Base-by-base conservation (phyloP, 2,888 invertebrate genomes). In the Nasonovia ribisnigri region DNA sequence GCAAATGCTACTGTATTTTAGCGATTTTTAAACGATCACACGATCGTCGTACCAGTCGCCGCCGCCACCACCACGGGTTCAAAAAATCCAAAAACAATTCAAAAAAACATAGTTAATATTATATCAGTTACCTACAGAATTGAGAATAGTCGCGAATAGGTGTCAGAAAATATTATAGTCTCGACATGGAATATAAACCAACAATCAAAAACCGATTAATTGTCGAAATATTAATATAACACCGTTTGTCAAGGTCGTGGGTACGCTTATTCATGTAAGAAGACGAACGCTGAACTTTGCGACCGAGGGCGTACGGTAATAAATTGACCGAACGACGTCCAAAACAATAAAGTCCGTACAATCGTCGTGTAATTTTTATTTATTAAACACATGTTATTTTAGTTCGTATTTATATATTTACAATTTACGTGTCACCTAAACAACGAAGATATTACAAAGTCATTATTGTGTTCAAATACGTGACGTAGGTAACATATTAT, bases 171-270 rank as follows among this genome's bases (percentile, higher is more conserved):
- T 36, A 36, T 36, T 36, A 36, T 36, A 77, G 20, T 77, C 77
- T 77, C 36, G 77, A 36, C 67, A 16, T 16, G 5, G 36, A 36
- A 67, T 67, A 67, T 13, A 8, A 36, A 36, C 20, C 67, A 20
- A 20, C 77, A 77, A 77, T 77, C 77, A 77, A 77, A 77, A 36
- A 77, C 36, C 77, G 36, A 77, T 77, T 77, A 77, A 77, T 77
- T 36, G 77, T 77, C 20, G 8, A 77, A 77, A 36, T 77, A 77
- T 77, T 77, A 77, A 36, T 36, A 36, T 20, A 36, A 77, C 20
- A 36, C 77, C 36, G 77, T 36, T 20, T 36, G 77, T 36, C 36
- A 36, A 77, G 77, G 77, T 20, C 36, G 36, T 77, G 20, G 77
- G 77, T 36, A 77, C 77, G n/a, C 36, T 77, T 36, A 36, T 77